Percentiles rank a stretch among this genome's conserved stretches.
These are phyloP conservation scores for Oligia fasciuncula DNA, from an alignment of 2,888 invertebrate species.

Conservation along the genomic window DNA sequence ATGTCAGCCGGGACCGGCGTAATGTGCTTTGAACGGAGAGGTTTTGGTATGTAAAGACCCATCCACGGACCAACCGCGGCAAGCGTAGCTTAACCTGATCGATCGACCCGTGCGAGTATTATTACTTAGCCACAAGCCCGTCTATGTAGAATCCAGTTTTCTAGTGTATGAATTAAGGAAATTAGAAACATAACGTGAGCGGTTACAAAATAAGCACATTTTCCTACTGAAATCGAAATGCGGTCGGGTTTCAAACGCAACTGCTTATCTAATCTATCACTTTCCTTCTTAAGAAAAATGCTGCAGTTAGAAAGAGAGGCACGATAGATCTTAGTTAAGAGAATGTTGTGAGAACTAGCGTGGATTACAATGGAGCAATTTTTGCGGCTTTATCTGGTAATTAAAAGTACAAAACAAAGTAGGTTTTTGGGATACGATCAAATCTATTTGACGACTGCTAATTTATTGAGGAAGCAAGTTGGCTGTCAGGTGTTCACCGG, in stretches of 20 bases:
- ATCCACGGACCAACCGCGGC: background rate
- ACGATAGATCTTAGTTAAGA: constrained; percentile 65
- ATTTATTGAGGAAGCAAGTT: constrained; percentile 23
- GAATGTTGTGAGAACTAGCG: constrained; percentile 75
- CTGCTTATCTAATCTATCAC: constrained; percentile 62
- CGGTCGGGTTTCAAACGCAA: constrained; percentile 63
- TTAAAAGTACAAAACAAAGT: constrained; percentile 65
- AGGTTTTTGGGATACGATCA: constrained; percentile 71
- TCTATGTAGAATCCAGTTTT: background rate
- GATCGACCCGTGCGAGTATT: background rate
- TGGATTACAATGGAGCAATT: constrained; percentile 73
- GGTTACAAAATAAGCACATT: constrained; percentile 54
- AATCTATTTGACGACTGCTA: constrained; percentile 20
- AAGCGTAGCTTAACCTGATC: background rate
- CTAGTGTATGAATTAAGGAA: constrained; percentile 15
- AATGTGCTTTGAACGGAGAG: no score
- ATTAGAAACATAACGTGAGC: constrained; percentile 28
- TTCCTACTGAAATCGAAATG: constrained; percentile 71
- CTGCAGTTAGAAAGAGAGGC: constrained; percentile 71
- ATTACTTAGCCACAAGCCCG: background rate
- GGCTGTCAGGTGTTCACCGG: background rate
- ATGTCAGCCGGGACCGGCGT: background rate
- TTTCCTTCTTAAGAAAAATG: constrained; percentile 66
- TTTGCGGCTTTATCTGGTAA: constrained; percentile 71
- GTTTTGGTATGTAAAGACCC: background rate